Percentiles rank a stretch among this genome's conserved stretches.
These are phyloP conservation scores for Agriopis leucophaearia DNA, from an alignment of 2,888 invertebrate species.

Conservation along the genomic window DNA sequence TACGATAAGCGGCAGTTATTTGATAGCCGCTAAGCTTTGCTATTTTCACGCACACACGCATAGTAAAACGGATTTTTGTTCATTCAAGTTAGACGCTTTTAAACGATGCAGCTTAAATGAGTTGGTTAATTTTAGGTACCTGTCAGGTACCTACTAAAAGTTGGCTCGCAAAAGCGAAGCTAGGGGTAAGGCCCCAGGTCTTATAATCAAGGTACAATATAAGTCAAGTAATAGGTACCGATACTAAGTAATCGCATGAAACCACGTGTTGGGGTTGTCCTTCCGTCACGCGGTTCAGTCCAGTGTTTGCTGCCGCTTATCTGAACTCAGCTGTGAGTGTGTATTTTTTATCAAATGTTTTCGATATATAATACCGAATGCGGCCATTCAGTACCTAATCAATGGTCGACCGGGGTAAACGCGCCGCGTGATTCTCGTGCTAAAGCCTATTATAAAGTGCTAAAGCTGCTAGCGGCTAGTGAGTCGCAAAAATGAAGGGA, in stretches of 20 bases:
- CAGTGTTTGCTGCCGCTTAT: constrained; percentile 1
- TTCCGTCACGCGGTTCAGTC: background rate
- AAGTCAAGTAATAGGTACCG: too few species aligned
- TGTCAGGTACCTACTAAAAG: too few species aligned
- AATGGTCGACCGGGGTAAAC: constrained; percentile 20
- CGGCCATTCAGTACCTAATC: constrained; percentile 30
- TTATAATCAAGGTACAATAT: too few species aligned
- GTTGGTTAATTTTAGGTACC: too few species aligned
- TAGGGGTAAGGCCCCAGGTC: too few species aligned
- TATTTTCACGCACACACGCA: too few species aligned
- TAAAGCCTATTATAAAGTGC: background rate
- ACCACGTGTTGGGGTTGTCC: background rate
- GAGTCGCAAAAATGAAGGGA: constrained; percentile 30
- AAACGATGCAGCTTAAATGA: too few species aligned
- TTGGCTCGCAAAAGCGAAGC: too few species aligned
- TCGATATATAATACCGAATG: constrained; percentile 33
- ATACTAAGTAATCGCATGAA: background rate
- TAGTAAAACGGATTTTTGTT: too few species aligned
- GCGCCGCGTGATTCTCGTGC: constrained; percentile 21
- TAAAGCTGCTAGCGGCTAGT: background rate
- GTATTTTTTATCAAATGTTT: constrained; percentile 34
- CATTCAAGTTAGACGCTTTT: too few species aligned
- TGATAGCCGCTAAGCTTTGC: too few species aligned
- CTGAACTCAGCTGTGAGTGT: constrained; percentile 1
- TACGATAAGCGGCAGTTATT: too few species aligned